Base-by-base conservation (phyloP, 2,888 invertebrate species). In the Cordylochernes scorpioides region DNA sequence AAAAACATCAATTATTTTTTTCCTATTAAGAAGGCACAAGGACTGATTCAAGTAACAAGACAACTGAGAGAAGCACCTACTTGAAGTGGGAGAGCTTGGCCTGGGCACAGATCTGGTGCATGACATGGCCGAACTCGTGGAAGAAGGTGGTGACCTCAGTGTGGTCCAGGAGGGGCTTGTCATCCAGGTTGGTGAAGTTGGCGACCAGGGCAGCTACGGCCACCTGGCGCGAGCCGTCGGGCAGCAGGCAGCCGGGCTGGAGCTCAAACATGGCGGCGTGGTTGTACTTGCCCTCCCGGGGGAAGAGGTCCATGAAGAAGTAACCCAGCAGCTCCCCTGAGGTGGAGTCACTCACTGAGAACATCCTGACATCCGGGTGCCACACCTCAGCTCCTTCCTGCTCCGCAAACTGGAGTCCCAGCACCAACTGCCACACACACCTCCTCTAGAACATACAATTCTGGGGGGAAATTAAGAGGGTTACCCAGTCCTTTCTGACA, bases 111-210 rank as follows among this genome's bases (percentile, higher is more conserved):
- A 59, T 52, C 33, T 52, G 49, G 41, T 60, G 59, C 59, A 60
- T 60, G 15, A 58, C 53, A 45, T 60, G 59, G 29, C 59, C 59
- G 50, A 60, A 60, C 44, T 60, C 59, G 43, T 60, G 59, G 44
- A 60, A 60, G 37, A 50, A 59, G 3, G 58, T 58, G 39, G 54
- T 54, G 16, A 59, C 57, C 51, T 54, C n/a, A n/a, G n/a, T n/a
- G n/a, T n/a, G n/a, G n/a, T n/a, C n/a, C n/a, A n/a, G n/a, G n/a
- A n/a, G n/a, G n/a, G n/a, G n/a, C n/a, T n/a, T n/a, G n/a, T n/a
- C n/a, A n/a, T n/a, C n/a, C n/a, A n/a, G 54, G 35, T 55, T 54
- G 15, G 57, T 54, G 42, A 60, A 59, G 45, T 60, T 60, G 18
- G 55, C 53, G 17, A 60, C 50, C 57, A 60, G 58, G 18, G 55